phyloP scores from a whole-genome alignment of 2,797 vertebrate genomes.

The Lagocephalus sceleratus region DNA sequence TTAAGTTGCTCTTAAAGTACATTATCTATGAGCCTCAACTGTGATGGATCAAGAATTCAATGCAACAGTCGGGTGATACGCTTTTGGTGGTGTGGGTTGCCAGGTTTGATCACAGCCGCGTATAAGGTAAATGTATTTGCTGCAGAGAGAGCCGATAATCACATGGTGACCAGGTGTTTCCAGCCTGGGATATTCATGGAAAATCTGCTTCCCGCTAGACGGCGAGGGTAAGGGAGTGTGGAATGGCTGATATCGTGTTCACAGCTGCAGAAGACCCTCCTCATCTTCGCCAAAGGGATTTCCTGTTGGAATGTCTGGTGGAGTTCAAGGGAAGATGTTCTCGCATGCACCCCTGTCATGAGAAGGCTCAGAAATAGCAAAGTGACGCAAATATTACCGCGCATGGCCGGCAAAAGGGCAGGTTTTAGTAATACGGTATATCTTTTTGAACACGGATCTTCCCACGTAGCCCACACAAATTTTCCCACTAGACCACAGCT shows the following conservation, averaged over 20 bases:
- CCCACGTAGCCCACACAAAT: conserved; percentile 49
- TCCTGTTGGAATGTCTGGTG: conserved; percentile 44
- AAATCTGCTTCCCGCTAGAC: not conserved
- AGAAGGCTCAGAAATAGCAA: conserved; percentile 44
- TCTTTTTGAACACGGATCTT: conserved; percentile 9
- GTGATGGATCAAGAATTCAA: conserved; percentile 13
- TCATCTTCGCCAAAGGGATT: conserved; percentile 34
- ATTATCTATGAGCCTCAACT: not conserved
- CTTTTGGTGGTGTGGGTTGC: conserved; percentile 12
- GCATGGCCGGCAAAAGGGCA: conserved; percentile 17
- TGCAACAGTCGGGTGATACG: not conserved
- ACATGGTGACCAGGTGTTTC: conserved; percentile 11
- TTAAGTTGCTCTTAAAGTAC: conserved; percentile 3
- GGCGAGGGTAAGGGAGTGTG: conserved; percentile 1
- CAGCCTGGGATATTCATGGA: conserved; percentile 28
- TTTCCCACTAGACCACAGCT: conserved; percentile 49
- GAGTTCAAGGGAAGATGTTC: conserved; percentile 42
- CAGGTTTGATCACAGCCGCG: conserved; percentile 3
- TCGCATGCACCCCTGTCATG: conserved; percentile 40
- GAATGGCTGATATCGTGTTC: conserved; percentile 12
- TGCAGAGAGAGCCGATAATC: not conserved
- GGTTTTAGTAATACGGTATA: conserved; percentile 22
- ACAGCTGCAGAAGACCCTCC: conserved; percentile 7
- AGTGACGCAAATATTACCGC: conserved; percentile 15
- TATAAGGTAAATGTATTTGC: not conserved